phyloP scores from a whole-genome alignment of 2,797 vertebrate species.

The Coranthus polyacanthus region DNA sequence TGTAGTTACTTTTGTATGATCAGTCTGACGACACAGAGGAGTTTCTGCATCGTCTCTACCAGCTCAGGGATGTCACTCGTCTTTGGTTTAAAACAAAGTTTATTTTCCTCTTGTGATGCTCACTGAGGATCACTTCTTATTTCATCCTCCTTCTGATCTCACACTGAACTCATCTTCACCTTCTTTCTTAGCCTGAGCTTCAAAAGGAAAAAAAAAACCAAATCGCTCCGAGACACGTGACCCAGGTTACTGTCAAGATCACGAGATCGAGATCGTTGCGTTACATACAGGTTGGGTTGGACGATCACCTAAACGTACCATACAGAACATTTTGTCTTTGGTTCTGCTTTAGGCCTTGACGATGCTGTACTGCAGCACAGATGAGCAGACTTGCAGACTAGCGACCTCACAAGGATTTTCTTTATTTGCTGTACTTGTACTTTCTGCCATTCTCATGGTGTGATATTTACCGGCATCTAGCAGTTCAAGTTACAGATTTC shows the following conservation, averaged over 20 bases:
- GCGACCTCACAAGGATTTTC: no score
- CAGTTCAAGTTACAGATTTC: no score
- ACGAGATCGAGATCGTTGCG: not conserved
- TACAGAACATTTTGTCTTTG: no score
- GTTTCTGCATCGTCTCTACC: no score
- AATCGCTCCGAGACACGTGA: slow-evolving; percentile 26
- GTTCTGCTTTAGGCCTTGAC: no score
- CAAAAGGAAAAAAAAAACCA: not conserved
- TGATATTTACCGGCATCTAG: no score
- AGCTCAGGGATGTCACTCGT: not conserved
- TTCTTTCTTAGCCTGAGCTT: slow-evolving; percentile 6
- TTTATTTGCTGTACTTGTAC: no score
- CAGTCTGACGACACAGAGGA: not conserved
- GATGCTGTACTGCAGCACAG: no score
- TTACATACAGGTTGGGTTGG: not conserved
- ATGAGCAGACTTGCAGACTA: no score
- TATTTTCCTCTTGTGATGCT: slow-evolving; percentile 9
- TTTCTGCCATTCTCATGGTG: no score
- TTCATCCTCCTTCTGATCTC: slow-evolving; percentile 20
- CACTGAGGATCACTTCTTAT: slow-evolving; percentile 1
- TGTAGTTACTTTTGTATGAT: not conserved
- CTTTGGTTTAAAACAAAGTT: slow-evolving; percentile 4
- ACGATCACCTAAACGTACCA: no score
- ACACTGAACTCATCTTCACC: slow-evolving; percentile 23
- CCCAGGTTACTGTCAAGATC: not conserved